Conservation (phyloP, 2,888 invertebrate genomes). For the Melieria crassipennis region DNA sequence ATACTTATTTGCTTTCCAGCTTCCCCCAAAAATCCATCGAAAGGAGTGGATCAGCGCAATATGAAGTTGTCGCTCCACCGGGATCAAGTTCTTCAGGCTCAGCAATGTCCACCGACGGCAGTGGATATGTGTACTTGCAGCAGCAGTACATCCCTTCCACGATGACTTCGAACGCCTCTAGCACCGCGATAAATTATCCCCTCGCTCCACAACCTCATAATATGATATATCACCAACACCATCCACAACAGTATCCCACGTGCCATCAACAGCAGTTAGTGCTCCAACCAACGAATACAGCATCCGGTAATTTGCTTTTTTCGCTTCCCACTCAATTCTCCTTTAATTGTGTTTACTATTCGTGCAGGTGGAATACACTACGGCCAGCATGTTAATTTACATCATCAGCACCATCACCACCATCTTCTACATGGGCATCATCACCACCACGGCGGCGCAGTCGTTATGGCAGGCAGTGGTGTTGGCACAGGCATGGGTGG, state of each 20-base stretch:
- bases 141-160: conserved; percentile 60
- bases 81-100: conserved; percentile 53
- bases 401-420: conserved; percentile 53
- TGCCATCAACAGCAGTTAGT: conserved; percentile 62
- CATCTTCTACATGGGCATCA: conserved; percentile 59
- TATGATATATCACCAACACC: conserved; percentile 42
- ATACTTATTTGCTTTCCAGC: conserved; percentile 49
- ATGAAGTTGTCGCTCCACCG: conserved; percentile 55
- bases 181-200: conserved; percentile 50
- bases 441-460: conserved; percentile 61
- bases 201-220: conserved; percentile 45
- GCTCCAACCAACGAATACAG: conserved; percentile 39
- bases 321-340: neutral
- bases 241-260: conserved; percentile 58
- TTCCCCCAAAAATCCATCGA: conserved; percentile 66
- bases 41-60: conserved; percentile 63
- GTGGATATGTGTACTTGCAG: conserved; percentile 64
- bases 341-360: neutral
- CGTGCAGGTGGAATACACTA: conserved; percentile 47
- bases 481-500: conserved; percentile 60
- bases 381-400: conserved; percentile 43
- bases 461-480: conserved; percentile 63
- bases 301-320: conserved; percentile 32
- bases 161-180: conserved; percentile 46
- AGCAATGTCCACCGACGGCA: conserved; percentile 48